Base-by-base conservation (phyloP, 1,140 invertebrate species). In the Caenorhabditis elegans region DNA sequence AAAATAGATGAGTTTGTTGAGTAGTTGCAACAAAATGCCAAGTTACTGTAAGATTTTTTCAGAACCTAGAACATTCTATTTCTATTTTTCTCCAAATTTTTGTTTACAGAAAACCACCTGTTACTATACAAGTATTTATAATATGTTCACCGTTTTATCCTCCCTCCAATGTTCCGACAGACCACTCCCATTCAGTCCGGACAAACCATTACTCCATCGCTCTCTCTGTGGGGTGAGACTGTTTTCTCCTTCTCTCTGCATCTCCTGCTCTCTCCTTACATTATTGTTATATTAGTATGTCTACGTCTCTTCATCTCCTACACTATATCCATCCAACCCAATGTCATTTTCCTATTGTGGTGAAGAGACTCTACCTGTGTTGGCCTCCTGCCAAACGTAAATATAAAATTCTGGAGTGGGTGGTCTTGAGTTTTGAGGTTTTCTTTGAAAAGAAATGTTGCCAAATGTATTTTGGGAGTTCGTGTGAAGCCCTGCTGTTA, bases 251-350 rank as follows among this genome's bases (percentile, higher is more conserved):
- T 22, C 3, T 70, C 34, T 39, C 60, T 39, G 34, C n/a, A 5
- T 43, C 60, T 70, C 60, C 22, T n/a, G 22, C 11, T 43, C 34
- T 31, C 60, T 70, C 60, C 22, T 34, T 65, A n/a, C 13, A 70
- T 70, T 34, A 70, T 70, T 70, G 60, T 70, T 39, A 70, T 70
- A 70, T 70, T 70, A 22, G 60, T 19, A 22, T n/a, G 34, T 70
- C 60, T 70, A n/a, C 5, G 26, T 43, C 60, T 39, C 60, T 70
- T 39, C 34, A 39, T 70, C 19, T 39, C 34, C 15, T 34, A 13
- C n/a, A 22, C 60, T 70, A 15, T n/a, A n/a, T 70, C 34, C 43
- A 5, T 4, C 22, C 26, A 10, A 70, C n/a, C 19, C 60, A 70
- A 70, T 70, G 60, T 70, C 60, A 70, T 70, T 70, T 70, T 65